phyloP scores from a whole-genome alignment of 2,113 vertebrate species.

The Acrocephalus arundinaceus region DNA sequence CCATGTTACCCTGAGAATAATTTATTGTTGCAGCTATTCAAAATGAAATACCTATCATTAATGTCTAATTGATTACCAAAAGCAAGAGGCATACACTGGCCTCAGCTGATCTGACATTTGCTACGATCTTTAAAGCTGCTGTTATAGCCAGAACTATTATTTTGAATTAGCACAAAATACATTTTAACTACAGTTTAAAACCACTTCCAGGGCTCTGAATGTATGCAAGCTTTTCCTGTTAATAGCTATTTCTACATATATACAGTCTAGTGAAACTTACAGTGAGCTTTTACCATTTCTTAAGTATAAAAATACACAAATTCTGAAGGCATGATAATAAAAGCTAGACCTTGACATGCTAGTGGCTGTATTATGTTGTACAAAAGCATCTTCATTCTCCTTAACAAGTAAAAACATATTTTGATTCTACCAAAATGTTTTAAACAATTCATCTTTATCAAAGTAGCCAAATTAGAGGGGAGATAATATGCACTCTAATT shows the following conservation, averaged over 20 bases:
- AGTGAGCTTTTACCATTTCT: slow-evolving; percentile 1
- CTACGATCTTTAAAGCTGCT: neutral
- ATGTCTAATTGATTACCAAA: slow-evolving; percentile 38
- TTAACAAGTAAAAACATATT: neutral
- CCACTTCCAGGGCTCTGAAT: neutral
- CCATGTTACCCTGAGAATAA: neutral
- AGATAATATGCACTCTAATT: fast-evolving
- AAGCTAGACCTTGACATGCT: neutral
- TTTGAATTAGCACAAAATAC: neutral
- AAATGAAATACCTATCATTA: slow-evolving; percentile 20
- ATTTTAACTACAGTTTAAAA: slow-evolving; percentile 17
- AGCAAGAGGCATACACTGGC: neutral
- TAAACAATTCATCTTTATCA: neutral
- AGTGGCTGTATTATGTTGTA: neutral
- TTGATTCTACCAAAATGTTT: neutral
- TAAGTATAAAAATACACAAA: slow-evolving; percentile 14
- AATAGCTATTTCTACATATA: slow-evolving; percentile 55
- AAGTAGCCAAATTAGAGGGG: neutral
- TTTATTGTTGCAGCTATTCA: slow-evolving; percentile 32
- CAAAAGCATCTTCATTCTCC: neutral
- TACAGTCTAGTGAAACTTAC: slow-evolving; percentile 5
- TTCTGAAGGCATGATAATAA: neutral
- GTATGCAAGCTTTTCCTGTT: slow-evolving; percentile 23
- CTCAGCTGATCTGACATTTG: neutral
- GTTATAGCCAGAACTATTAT: neutral